phyloP scores from a whole-genome alignment of 2,888 invertebrate species.

The Clostera curtula region DNA sequence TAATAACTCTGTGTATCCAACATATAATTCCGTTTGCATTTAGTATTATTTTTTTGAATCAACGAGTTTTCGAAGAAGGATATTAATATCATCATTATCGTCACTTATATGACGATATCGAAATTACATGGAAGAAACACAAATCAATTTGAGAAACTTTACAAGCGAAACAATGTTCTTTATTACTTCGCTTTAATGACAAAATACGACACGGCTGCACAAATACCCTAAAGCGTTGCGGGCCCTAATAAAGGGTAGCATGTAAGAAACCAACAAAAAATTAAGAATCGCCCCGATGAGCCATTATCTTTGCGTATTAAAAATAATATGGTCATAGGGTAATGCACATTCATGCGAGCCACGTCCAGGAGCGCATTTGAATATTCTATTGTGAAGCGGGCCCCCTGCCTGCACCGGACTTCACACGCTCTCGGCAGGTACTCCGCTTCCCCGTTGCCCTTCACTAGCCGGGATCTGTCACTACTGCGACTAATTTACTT shows the following conservation, averaged over 20 bases:
- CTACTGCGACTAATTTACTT: slow-evolving; percentile 20
- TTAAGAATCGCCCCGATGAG: slow-evolving; percentile 73
- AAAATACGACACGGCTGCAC: slow-evolving; percentile 55
- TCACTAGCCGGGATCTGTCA: slow-evolving; percentile 14
- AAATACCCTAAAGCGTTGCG: slow-evolving; percentile 68
- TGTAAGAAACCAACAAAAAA: slow-evolving; percentile 66
- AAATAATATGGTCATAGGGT: slow-evolving; percentile 75
- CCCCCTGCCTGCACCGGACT: slow-evolving; percentile 66
- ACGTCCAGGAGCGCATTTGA: slow-evolving; percentile 72
- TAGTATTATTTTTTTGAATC: no score
- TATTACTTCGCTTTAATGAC: slow-evolving; percentile 56
- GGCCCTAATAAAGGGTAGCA: slow-evolving; percentile 59
- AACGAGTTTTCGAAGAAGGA: no score
- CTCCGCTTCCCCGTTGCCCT: slow-evolving; percentile 24
- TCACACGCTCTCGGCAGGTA: slow-evolving; percentile 66
- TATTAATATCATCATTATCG: no score
- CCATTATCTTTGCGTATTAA: slow-evolving; percentile 72
- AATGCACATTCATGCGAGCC: slow-evolving; percentile 68
- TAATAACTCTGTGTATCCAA: no score
- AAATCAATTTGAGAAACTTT: slow-evolving; percentile 6
- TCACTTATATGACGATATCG: no score
- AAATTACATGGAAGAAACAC: slow-evolving; percentile 1
- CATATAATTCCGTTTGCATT: no score
- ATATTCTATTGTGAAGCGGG: slow-evolving; percentile 51
- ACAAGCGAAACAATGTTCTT: slow-evolving; percentile 28